Evolutionary conservation across 2,888 invertebrate species (phyloP).

Genomic region (Brenthis ino): DNA sequence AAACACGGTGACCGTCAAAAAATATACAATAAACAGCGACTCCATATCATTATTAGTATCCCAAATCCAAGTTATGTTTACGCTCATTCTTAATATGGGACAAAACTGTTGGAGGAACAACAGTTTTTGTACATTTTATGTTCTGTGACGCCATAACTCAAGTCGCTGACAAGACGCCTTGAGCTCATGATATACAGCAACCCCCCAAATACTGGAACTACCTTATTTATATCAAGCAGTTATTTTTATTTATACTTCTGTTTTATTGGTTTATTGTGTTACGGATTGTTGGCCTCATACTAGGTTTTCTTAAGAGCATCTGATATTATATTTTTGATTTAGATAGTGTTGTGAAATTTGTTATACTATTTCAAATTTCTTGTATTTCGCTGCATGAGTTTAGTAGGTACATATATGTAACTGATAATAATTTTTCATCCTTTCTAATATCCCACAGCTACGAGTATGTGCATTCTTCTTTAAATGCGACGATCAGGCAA

Average conservation of each 20-base stretch:
- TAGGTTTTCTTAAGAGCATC: conserved; percentile 49
- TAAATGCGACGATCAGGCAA: no score
- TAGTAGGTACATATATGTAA: no score
- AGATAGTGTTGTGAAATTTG: background rate
- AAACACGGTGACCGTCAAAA: background rate
- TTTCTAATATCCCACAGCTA: no score
- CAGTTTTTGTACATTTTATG: conserved; percentile 81
- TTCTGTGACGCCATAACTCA: conserved; percentile 80
- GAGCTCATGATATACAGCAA: conserved; percentile 65
- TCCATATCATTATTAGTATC: conserved; percentile 54
- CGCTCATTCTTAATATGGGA: conserved; percentile 81
- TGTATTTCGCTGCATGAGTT: no score
- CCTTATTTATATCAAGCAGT: conserved; percentile 53
- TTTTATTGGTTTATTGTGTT: conserved; percentile 59
- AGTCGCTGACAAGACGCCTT: conserved; percentile 55
- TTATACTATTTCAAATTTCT: no score
- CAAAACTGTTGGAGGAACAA: conserved; percentile 82
- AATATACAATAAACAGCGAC: conserved; percentile 43
- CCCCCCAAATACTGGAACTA: conserved; percentile 33
- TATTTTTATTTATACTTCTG: conserved; percentile 53
- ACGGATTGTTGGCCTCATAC: conserved; percentile 67
- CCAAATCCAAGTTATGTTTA: conserved; percentile 79
- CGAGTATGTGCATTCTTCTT: no score
- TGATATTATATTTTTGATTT: conserved; percentile 30
- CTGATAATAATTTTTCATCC: no score